Evolutionary conservation across 2,113 vertebrate genomes (phyloP).

Genomic region (Rhipidura dahli): DNA sequence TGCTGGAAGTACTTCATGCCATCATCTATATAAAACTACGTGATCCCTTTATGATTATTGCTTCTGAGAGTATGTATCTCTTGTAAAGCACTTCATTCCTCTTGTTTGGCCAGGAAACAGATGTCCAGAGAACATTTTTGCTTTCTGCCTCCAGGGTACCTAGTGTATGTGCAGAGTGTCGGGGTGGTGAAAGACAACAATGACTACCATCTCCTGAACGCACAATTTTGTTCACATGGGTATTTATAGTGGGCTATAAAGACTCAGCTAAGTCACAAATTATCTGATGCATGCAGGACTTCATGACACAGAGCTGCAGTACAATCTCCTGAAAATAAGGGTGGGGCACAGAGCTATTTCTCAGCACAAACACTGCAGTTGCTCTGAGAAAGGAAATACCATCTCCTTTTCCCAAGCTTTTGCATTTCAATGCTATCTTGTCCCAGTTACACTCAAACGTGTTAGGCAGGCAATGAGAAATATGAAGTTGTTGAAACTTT

Average conservation of each 20-base stretch:
- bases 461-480: constrained; percentile 21
- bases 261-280: neutral
- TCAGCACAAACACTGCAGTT: neutral
- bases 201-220: neutral
- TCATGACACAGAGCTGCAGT: neutral
- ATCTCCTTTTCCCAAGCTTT: neutral
- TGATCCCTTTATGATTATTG: neutral
- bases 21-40: neutral
- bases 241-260: neutral
- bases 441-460: constrained; percentile 9
- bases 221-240: neutral
- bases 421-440: constrained; percentile 14
- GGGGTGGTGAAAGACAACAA: neutral
- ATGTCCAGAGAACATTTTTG: neutral
- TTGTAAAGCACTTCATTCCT: neutral
- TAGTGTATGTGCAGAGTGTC: neutral
- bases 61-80: neutral
- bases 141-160: neutral
- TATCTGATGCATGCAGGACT: neutral
- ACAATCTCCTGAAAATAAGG: neutral
- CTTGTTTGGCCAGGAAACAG: neutral
- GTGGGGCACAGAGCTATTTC: neutral
- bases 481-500: constrained; percentile 20
- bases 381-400: neutral
- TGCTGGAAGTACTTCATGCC: neutral